Conservation (phyloP, 2,888 invertebrate genomes). For the Oligia latruncula region DNA sequence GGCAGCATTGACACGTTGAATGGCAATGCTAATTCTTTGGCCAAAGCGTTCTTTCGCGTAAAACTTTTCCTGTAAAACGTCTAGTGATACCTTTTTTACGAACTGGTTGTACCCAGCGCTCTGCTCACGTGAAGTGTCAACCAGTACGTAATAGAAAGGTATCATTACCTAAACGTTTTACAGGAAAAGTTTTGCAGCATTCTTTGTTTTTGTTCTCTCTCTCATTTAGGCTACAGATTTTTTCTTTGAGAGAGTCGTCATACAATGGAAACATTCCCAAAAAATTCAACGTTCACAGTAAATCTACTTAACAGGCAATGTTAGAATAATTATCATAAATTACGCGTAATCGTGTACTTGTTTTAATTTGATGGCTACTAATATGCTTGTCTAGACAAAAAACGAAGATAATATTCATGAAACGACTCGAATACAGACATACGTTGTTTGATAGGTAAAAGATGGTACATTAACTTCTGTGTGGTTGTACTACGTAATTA, state of each 20-base stretch:
- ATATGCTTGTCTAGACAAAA: constrained; percentile 71
- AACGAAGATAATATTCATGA: constrained; percentile 51
- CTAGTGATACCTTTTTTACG: too few relatives aligned
- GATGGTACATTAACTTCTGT: constrained; percentile 38
- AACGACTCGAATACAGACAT: constrained; percentile 34
- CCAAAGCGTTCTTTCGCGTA: background rate
- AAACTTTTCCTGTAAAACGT: too few relatives aligned
- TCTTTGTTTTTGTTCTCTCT: background rate
- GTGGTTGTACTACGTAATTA: constrained; percentile 37
- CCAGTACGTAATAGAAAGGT: background rate
- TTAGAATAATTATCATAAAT: constrained; percentile 77
- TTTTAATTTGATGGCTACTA: constrained; percentile 76
- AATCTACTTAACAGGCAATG: constrained; percentile 73
- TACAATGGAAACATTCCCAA: constrained; percentile 65
- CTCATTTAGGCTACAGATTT: background rate
- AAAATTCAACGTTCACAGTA: constrained; percentile 73
- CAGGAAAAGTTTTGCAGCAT: background rate
- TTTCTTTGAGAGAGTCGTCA: background rate
- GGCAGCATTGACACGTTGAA: too few relatives aligned
- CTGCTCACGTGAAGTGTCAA: background rate
- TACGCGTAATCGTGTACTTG: constrained; percentile 75
- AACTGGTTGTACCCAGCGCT: background rate
- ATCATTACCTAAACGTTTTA: background rate
- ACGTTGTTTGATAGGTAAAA: constrained; percentile 38
- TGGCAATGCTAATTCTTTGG: background rate